Evolutionary conservation across 2,888 invertebrate genomes (phyloP).

Genomic region (Phyllotreta cruciferae): DNA sequence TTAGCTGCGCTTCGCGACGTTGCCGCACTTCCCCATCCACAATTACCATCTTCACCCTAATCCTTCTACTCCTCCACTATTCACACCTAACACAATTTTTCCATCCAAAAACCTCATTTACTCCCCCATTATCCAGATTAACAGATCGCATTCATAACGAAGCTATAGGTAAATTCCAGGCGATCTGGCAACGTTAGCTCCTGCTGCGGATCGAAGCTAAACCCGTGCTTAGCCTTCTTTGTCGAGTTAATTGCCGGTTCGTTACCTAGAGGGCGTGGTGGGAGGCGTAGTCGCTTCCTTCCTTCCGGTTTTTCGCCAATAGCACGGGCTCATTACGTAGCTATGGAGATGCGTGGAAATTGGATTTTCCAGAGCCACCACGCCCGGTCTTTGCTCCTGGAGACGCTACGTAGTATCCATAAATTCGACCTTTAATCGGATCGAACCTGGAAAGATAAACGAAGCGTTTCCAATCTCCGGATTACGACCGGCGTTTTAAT

Average conservation of each 20-base stretch:
- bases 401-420: constrained; percentile 41
- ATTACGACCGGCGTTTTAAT: not conserved
- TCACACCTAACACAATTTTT: too few species aligned
- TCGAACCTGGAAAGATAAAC: constrained; percentile 22
- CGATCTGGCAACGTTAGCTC: constrained; percentile 18
- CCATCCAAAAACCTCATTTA: too few species aligned
- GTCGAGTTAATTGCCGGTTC: constrained; percentile 36
- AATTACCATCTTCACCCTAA: not conserved
- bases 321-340: constrained; percentile 48
- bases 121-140: too few species aligned
- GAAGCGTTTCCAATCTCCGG: not conserved
- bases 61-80: not conserved
- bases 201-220: constrained; percentile 8
- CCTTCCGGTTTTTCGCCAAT: constrained; percentile 57
- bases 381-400: constrained; percentile 38
- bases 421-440: constrained; percentile 39
- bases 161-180: too few species aligned
- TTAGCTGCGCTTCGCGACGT: constrained; percentile 18
- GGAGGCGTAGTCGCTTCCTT: constrained; percentile 52
- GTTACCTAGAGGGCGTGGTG: constrained; percentile 42
- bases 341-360: constrained; percentile 54
- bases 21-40: not conserved
- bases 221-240: constrained; percentile 24
- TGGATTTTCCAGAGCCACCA: constrained; percentile 35
- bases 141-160: too few species aligned